Conservation (phyloP, 1,140 invertebrate species). For the Coenobita brevimanus region DNA sequence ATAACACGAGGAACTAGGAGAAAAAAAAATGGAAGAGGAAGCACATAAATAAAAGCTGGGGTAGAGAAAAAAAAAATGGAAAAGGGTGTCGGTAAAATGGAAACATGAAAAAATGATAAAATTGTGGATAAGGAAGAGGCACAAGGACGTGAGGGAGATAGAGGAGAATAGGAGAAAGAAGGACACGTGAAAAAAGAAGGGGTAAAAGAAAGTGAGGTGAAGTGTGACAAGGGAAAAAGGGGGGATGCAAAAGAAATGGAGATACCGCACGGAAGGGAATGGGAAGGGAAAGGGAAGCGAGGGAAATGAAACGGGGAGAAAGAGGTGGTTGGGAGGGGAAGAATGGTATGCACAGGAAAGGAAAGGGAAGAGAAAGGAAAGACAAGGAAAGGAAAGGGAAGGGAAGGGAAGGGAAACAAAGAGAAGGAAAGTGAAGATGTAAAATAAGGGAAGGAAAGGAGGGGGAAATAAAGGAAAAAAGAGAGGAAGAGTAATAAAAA, state of each 20-base stretch:
- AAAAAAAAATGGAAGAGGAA: no score
- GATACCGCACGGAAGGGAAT: not conserved
- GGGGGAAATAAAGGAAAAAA: not conserved
- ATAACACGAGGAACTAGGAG: no score
- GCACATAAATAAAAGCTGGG: not conserved
- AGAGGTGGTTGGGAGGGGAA: not conserved
- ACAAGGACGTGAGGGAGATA: no score
- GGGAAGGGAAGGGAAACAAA: not conserved
- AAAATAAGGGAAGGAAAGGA: not conserved
- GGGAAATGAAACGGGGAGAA: not conserved
- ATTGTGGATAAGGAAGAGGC: no score
- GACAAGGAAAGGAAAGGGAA: not conserved
- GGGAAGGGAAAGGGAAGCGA: not conserved
- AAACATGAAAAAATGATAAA: not conserved
- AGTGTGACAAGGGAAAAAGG: not conserved
- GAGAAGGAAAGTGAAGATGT: conserved; percentile 1
- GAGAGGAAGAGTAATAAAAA: not conserved
- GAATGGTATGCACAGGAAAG: not conserved
- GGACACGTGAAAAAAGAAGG: not conserved
- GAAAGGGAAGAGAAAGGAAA: not conserved
- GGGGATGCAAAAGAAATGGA: no score
- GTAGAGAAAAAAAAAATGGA: not conserved
- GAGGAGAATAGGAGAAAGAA: not conserved
- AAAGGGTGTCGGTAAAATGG: not conserved
- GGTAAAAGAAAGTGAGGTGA: not conserved